phyloP scores from a whole-genome alignment of 37 sponge, comb jelly and placozoan genomes.

The Beroe forskalii region DNA sequence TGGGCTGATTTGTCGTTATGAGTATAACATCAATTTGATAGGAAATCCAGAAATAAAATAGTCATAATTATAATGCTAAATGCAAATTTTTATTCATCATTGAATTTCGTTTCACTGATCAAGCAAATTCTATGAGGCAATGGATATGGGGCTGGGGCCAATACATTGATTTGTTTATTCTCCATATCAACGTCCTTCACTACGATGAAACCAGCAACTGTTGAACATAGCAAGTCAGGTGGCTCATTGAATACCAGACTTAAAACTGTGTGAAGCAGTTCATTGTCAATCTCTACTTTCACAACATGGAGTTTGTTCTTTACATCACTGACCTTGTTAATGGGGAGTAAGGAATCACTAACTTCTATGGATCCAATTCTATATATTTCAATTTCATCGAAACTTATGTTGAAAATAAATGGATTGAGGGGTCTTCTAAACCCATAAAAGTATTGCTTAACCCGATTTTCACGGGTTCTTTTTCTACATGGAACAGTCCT shows the following conservation, averaged over 20 bases:
- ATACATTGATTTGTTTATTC: conserved; percentile 72
- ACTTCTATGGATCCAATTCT: conserved; percentile 81
- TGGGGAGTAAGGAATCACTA: conserved; percentile 50
- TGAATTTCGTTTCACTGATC: conserved; percentile 74
- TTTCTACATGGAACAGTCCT: conserved; percentile 71
- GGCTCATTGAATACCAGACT: conserved; percentile 6
- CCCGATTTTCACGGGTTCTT: conserved; percentile 66
- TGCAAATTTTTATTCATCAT: conserved; percentile 2
- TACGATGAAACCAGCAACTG: conserved; percentile 58
- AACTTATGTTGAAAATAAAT: conserved; percentile 81
- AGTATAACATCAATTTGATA: too few relatives aligned
- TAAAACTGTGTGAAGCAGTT: conserved; percentile 13
- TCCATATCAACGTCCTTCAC: conserved; percentile 79
- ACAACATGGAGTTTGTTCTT: conserved; percentile 17
- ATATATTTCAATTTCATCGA: conserved; percentile 81
- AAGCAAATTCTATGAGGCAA: conserved; percentile 83
- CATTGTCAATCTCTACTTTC: conserved; percentile 25
- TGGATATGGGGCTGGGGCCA: conserved; percentile 86
- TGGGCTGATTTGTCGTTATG: too few relatives aligned
- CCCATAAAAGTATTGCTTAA: conserved; percentile 91
- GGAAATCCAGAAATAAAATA: too few relatives aligned
- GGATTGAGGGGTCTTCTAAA: conserved; percentile 74
- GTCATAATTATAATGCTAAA: too few relatives aligned
- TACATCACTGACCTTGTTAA: conserved; percentile 28
- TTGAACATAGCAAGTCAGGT: conserved; percentile 9